phyloP scores from a whole-genome alignment of 2,888 invertebrate species.

The Papilio protenor region DNA sequence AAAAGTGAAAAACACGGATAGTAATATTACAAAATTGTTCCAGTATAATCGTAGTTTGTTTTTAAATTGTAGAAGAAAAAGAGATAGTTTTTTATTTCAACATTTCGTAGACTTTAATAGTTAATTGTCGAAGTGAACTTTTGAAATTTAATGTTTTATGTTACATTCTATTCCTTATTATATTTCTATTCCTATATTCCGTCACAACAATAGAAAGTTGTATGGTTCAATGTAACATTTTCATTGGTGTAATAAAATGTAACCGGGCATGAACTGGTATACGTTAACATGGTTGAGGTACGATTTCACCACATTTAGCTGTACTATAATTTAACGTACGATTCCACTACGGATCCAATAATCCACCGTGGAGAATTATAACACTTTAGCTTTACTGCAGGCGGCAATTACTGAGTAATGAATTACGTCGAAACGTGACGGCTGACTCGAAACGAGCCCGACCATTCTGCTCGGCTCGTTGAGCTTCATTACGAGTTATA shows the following conservation, averaged over 20 bases:
- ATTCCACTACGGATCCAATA: constrained; percentile 34
- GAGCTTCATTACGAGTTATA: constrained; percentile 42
- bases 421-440: constrained; percentile 40
- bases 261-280: not conserved
- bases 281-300: not conserved
- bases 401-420: constrained; percentile 42
- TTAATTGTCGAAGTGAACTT: not conserved
- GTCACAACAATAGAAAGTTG: not conserved
- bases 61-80: no score
- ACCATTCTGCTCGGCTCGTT: constrained; percentile 43
- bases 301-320: constrained; percentile 18
- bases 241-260: not conserved
- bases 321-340: constrained; percentile 19
- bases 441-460: constrained; percentile 36
- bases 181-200: not conserved
- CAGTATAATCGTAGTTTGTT: no score
- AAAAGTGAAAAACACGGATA: no score
- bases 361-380: constrained; percentile 36
- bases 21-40: no score
- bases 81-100: not conserved
- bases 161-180: no score
- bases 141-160: not conserved
- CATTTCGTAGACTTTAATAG: not conserved
- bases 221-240: not conserved
- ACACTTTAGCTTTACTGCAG: constrained; percentile 35